phyloP scores from a whole-genome alignment of 1,140 invertebrate genomes.

The Magallana angulata region DNA sequence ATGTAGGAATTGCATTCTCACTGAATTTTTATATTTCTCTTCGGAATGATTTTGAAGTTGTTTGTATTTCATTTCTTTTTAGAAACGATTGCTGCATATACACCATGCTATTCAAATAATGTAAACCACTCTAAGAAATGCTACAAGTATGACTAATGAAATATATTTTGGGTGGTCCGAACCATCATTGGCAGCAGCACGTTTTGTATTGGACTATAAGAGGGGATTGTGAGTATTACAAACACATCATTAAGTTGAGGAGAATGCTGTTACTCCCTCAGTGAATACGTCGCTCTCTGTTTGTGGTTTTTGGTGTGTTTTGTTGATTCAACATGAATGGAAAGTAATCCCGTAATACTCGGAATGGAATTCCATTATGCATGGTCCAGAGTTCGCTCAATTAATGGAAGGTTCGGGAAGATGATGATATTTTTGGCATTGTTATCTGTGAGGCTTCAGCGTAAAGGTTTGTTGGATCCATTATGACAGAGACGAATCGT shows the following conservation, averaged over 20 bases:
- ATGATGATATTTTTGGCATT: not conserved
- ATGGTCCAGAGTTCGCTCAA: not conserved
- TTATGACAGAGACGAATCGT: not conserved
- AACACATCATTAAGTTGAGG: no score
- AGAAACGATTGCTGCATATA: no score
- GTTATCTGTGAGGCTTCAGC: constrained; percentile 9
- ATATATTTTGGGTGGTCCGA: not conserved
- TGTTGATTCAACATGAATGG: constrained; percentile 7
- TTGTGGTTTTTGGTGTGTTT: not conserved
- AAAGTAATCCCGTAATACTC: not conserved
- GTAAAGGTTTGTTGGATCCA: not conserved
- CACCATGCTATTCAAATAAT: no score
- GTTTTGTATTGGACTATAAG: not conserved
- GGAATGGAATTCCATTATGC: not conserved
- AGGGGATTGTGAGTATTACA: not conserved
- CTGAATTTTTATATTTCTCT: no score
- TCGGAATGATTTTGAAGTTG: no score
- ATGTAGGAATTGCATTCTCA: no score
- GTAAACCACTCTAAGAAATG: no score
- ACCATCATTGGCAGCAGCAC: not conserved
- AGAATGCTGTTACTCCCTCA: not conserved
- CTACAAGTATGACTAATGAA: no score
- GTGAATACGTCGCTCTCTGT: not conserved
- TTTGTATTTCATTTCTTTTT: no score
- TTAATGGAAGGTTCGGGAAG: not conserved